Percentiles rank a stretch among this genome's conserved stretches.
These are phyloP conservation scores for Cygnus buccinator DNA, from an alignment of 2,113 vertebrate genomes.

Conservation along the genomic window DNA sequence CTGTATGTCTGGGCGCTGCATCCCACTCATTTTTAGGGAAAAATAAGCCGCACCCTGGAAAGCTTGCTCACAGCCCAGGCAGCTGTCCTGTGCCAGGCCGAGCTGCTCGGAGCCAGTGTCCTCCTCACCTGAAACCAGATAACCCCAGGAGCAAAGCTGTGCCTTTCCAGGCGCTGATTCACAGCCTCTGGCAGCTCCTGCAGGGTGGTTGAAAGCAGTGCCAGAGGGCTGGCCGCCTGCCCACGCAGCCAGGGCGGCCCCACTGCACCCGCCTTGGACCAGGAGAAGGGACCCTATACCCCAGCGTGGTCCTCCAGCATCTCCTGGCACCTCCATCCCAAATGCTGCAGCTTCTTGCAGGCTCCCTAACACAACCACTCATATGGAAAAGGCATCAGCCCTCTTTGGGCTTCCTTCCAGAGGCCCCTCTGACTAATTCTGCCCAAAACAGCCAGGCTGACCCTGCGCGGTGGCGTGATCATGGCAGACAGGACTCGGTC, in stretches of 20 bases:
- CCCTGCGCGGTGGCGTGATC: neutral
- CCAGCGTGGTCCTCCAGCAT: neutral
- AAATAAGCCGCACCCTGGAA: neutral
- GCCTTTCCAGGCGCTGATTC: neutral
- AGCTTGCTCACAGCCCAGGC: neutral
- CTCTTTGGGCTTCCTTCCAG: constrained; percentile 49
- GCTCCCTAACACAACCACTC: constrained; percentile 5
- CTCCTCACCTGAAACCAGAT: neutral
- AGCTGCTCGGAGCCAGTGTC: neutral
- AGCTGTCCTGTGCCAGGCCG: neutral
- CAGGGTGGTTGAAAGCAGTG: neutral
- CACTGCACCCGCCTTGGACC: neutral
- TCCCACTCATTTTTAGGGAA: neutral
- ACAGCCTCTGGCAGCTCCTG: neutral
- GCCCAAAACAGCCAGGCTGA: constrained; percentile 47
- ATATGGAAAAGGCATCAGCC: constrained; percentile 48
- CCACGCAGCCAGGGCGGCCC: neutral
- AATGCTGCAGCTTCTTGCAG: neutral
- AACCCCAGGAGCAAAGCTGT: neutral
- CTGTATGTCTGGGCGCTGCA: neutral
- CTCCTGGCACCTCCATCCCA: neutral
- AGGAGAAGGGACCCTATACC: neutral
- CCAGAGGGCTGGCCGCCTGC: neutral
- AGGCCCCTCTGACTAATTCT: constrained; percentile 59
- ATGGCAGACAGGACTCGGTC: constrained; percentile 48